Evolutionary conservation across 2,888 invertebrate genomes (phyloP).

Genomic region (Euzetes globulus): DNA sequence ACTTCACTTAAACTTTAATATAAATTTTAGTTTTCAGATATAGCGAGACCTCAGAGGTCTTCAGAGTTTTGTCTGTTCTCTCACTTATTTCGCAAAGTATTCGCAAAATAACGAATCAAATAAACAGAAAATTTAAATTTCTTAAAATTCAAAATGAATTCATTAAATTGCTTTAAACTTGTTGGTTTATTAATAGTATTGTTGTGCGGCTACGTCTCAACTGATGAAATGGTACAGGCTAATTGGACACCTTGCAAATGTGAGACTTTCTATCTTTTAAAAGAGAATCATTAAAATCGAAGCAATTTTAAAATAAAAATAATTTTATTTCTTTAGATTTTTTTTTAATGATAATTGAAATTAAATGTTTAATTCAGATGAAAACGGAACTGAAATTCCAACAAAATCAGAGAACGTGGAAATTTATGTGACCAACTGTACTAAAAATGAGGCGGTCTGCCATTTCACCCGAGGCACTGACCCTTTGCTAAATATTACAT

Average conservation of each 20-base stretch:
- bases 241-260: background rate
- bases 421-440: constrained; percentile 1
- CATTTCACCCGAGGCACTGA: background rate
- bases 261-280: background rate
- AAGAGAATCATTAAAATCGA: too few relatives aligned
- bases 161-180: background rate
- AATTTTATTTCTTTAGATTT: too few relatives aligned
- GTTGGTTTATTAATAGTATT: background rate
- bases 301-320: too few relatives aligned
- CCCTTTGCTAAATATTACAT: background rate
- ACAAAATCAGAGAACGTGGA: background rate
- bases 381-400: background rate
- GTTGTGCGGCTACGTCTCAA: background rate
- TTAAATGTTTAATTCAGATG: background rate
- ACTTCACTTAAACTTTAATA: too few relatives aligned
- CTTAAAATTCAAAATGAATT: background rate
- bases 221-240: background rate
- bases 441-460: background rate
- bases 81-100: too few relatives aligned
- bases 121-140: background rate
- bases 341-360: background rate
- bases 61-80: too few relatives aligned
- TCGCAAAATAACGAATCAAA: too few relatives aligned
- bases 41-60: too few relatives aligned
- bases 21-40: too few relatives aligned